Base-by-base conservation (phyloP, 2,797 vertebrate genomes). In the Florisuga fusca region DNA sequence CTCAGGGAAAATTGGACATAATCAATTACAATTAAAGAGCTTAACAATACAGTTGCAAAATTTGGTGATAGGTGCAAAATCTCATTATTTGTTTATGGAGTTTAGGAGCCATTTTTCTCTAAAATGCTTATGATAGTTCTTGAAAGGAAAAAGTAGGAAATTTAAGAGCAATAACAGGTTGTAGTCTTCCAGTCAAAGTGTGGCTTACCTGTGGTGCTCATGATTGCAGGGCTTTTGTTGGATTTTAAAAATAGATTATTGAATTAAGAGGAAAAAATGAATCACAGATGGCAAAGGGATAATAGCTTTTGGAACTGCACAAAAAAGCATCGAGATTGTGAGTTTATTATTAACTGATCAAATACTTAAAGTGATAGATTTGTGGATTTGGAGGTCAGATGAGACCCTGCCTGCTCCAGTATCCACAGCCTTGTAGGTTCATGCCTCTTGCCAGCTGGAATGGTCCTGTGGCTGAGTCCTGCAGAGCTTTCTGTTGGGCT, bases 11-110 rank as follows among this genome's bases (percentile, higher is more conserved):
- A 72, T 55, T 94, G 34, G 82, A 73, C 38, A 45, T 43, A 95
- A 97, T 96, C 81, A 93, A 94, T 95, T 97, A 91, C 43, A 94
- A 88, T 96, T 87, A 95, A 96, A 95, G 78, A 89, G 21, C 17
- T 96, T 92, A 94, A 53, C 36, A 96, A 90, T 66, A 78, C 59
- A 95, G 62, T 90, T 3, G 21, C 64, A 79, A 96, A 96, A 96
- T 87, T 94, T 25, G 53, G 45, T 87, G 34, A 63, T 67, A 83
- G 92, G 64, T 94, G 64, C 59, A 97, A 94, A 87, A 90, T 94
- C 62, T 94, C 18, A 22, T 92, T 78, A 93, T 95, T 97, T 97
- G 75, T 94, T 96, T 96, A 94, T 94, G 68, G 64, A 94, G 94
- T 95, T 95, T 34, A 57, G 43, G 90, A 95, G 72, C 26, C 25